Evolutionary conservation across 2,888 invertebrate species (phyloP).

Genomic region (Baronia brevicornis): DNA sequence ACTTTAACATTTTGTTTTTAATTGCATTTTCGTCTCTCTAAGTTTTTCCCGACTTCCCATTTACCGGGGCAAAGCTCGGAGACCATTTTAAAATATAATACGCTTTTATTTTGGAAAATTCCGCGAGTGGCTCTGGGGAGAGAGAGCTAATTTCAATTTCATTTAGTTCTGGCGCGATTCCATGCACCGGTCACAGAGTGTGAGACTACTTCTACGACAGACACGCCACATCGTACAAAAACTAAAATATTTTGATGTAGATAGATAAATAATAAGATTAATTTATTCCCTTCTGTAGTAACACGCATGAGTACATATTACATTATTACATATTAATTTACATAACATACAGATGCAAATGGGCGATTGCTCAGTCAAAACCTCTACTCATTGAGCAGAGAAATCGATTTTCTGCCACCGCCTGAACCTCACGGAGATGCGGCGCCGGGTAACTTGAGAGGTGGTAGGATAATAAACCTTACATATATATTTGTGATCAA

Average conservation of each 20-base stretch:
- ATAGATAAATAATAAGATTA: too few species aligned
- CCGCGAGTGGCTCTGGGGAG: conserved; percentile 69
- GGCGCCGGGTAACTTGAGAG: too few species aligned
- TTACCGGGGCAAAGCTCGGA: conserved; percentile 44
- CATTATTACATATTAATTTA: too few species aligned
- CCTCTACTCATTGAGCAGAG: too few species aligned
- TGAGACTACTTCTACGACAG: conserved; percentile 8
- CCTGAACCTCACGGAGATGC: too few species aligned
- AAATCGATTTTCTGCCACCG: too few species aligned
- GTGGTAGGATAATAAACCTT: too few species aligned
- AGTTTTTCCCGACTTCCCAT: conserved; percentile 39
- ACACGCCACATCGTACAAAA: conserved; percentile 16
- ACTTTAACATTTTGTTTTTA: conserved; percentile 21
- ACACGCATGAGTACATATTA: too few species aligned
- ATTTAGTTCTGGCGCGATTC: conserved; percentile 75
- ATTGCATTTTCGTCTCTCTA: conserved; percentile 25
- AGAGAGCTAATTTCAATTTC: conserved; percentile 75
- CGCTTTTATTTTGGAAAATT: conserved; percentile 71
- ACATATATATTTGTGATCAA: too few species aligned
- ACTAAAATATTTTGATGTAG: conserved; percentile 3
- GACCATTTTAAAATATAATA: conserved; percentile 73
- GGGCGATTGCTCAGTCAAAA: too few species aligned
- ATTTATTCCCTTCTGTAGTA: too few species aligned
- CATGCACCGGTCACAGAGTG: conserved; percentile 59
- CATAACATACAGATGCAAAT: too few species aligned